Conservation (phyloP, 1,140 invertebrate species). For the Dufourea novaeangliae region DNA sequence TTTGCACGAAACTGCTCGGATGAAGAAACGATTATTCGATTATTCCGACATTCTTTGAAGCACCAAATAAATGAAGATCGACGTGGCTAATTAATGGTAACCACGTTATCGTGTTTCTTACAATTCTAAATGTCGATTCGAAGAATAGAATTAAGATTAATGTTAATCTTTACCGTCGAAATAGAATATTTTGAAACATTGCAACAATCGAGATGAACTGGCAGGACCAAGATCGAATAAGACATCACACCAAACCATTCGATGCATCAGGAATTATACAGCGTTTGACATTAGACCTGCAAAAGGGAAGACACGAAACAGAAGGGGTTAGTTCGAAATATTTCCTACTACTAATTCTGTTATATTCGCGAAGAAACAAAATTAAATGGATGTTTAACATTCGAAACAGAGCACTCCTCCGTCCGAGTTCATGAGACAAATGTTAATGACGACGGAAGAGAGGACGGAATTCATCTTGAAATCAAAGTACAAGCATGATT, state of each 20-base stretch:
- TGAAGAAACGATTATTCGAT: too few relatives aligned
- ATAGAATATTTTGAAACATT: not conserved
- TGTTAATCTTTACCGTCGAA: too few relatives aligned
- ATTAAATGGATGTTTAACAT: slow-evolving; percentile 28
- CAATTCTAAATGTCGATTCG: too few relatives aligned
- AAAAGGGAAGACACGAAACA: not conserved
- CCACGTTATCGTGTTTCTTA: not conserved
- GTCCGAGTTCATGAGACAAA: slow-evolving; percentile 68
- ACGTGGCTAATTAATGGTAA: not conserved
- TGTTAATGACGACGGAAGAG: slow-evolving; percentile 65
- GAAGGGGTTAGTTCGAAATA: slow-evolving; percentile 32
- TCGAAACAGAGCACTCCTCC: slow-evolving; percentile 54
- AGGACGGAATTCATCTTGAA: slow-evolving; percentile 56
- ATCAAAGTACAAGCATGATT: slow-evolving; percentile 10
- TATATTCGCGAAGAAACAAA: not conserved
- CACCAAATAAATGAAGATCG: not conserved
- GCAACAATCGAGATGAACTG: slow-evolving; percentile 19
- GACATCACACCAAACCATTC: not conserved
- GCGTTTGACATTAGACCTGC: not conserved
- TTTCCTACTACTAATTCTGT: not conserved
- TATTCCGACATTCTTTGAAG: too few relatives aligned
- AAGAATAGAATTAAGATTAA: too few relatives aligned
- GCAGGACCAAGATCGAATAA: not conserved
- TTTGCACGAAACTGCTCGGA: not conserved
- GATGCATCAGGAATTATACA: slow-evolving; percentile 4